phyloP scores from a whole-genome alignment of 1,140 invertebrate genomes.

The Globodera ellingtonae region DNA sequence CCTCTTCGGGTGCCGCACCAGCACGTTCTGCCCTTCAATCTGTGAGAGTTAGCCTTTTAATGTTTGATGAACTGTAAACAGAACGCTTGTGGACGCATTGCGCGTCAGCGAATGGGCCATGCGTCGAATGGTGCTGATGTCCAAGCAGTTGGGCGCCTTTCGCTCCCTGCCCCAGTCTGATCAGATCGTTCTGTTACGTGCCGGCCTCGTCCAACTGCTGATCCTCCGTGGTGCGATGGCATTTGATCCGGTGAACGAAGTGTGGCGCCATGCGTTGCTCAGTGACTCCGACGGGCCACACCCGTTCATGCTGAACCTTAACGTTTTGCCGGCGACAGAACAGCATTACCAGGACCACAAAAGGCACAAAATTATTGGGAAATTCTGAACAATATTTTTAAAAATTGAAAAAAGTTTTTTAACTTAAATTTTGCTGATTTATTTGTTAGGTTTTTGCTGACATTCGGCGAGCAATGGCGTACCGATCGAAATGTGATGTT shows the following conservation, averaged over 20 bases:
- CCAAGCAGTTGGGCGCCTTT: slow-evolving; percentile 18
- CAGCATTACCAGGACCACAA: slow-evolving; percentile 12
- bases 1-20: neutral
- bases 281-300: neutral
- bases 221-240: slow-evolving; percentile 24
- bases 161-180: neutral
- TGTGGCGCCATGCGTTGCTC: slow-evolving; percentile 9
- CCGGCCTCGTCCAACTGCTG: slow-evolving; percentile 6
- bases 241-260: neutral
- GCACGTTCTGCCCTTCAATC: neutral
- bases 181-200: slow-evolving; percentile 5
- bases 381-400: neutral
- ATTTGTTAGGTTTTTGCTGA: neutral
- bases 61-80: neutral
- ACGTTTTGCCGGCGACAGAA: neutral
- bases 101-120: slow-evolving; percentile 6
- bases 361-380: neutral
- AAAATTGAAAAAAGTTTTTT: neutral
- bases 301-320: neutral
- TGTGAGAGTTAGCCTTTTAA: neutral
- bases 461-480: slow-evolving; percentile 18
- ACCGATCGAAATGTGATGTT: slow-evolving; percentile 13
- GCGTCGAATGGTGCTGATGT: slow-evolving; percentile 13
- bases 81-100: slow-evolving; percentile 5
- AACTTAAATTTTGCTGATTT: neutral